Percentiles rank a stretch among this genome's conserved stretches.
phyloP scores from a whole-genome alignment of 2,888 invertebrate genomes.

The Merodon equestris region DNA sequence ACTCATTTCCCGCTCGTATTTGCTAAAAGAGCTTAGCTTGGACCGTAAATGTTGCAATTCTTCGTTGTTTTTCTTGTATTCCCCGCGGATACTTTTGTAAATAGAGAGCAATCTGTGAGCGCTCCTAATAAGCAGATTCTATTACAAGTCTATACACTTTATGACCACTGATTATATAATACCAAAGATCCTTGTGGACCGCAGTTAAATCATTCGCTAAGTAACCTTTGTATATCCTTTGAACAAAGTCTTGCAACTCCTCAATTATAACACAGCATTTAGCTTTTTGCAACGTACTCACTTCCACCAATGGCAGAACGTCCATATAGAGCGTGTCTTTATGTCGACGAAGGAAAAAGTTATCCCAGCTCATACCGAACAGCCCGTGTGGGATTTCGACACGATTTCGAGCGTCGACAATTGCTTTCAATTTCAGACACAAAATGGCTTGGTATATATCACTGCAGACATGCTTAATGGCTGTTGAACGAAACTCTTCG shows the following conservation, averaged over 20 bases:
- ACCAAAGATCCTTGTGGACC: too few relatives aligned
- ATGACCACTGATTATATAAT: too few relatives aligned
- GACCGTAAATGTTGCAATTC: not conserved
- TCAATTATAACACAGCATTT: constrained; percentile 4
- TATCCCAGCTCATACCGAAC: constrained; percentile 5
- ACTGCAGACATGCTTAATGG: not conserved
- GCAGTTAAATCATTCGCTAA: not conserved
- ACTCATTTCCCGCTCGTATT: not conserved
- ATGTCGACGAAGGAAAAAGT: constrained; percentile 1
- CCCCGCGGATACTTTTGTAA: not conserved
- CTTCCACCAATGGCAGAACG: not conserved
- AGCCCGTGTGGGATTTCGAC: constrained; percentile 6
- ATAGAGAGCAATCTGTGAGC: not conserved
- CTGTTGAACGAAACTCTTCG: not conserved
- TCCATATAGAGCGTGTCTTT: constrained; percentile 12
- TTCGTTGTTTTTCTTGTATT: constrained; percentile 1
- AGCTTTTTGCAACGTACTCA: not conserved
- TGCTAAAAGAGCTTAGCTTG: not conserved
- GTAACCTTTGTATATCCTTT: not conserved
- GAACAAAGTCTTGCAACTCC: not conserved
- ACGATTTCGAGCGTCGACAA: not conserved
- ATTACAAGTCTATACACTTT: too few relatives aligned
- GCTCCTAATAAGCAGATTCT: not conserved
- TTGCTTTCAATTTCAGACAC: not conserved
- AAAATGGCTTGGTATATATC: not conserved